A percentile compares a stretch with the other conserved stretches of the same genome.
Evolutionary conservation across 2,888 invertebrate species (phyloP).

Genomic region (Tridacna gigas): DNA sequence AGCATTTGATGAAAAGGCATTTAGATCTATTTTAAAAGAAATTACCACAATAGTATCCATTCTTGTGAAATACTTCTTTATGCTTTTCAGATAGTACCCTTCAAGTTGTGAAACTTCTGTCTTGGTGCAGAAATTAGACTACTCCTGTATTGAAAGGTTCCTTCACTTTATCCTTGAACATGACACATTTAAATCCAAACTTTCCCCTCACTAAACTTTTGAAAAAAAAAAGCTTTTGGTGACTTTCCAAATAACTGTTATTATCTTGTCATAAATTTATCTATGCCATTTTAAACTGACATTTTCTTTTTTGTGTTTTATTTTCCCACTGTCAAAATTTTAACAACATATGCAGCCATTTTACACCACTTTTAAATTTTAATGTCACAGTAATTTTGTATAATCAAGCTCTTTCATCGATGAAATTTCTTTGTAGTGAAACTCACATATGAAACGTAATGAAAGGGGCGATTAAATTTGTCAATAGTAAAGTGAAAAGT

Average conservation of each 20-base stretch:
- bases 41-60: conserved; percentile 25
- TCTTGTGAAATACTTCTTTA: too few species aligned
- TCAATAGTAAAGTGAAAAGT: too few species aligned
- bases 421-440: neutral
- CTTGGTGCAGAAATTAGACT: too few species aligned
- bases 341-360: neutral
- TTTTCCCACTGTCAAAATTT: neutral
- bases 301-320: neutral
- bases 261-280: conserved; percentile 11
- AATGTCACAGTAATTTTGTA: neutral
- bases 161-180: too few species aligned
- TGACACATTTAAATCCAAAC: neutral
- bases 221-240: neutral
- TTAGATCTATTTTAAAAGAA: too few species aligned
- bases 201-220: neutral
- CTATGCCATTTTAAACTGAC: conserved; percentile 18
- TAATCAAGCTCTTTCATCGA: neutral
- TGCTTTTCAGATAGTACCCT: neutral
- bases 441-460: neutral
- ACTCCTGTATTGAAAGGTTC: too few species aligned
- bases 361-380: neutral
- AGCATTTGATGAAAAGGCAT: too few species aligned
- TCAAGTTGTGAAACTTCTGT: too few species aligned
- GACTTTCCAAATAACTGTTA: conserved; percentile 2
- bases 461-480: too few species aligned